These are phyloP conservation scores for Stichodactyla helianthus DNA, from an alignment of 64 coral and sea anemone species.

Conservation along the genomic window DNA sequence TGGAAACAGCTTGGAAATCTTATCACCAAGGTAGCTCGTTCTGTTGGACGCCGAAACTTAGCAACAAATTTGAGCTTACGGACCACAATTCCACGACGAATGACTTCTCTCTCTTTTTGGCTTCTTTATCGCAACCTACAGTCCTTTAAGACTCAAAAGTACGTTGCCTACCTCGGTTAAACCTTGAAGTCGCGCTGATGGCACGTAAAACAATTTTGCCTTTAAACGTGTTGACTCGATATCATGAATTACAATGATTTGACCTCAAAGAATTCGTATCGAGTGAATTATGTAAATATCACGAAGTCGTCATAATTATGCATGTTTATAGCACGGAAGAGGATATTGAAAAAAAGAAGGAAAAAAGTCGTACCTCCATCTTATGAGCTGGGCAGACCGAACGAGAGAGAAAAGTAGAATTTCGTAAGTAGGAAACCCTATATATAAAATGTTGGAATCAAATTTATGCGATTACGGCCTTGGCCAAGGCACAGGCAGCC, in stretches of 20 bases:
- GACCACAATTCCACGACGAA: not conserved
- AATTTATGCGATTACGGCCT: too few species aligned
- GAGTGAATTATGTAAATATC: not conserved
- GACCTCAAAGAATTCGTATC: not conserved
- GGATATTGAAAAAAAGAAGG: too few species aligned
- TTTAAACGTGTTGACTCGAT: not conserved
- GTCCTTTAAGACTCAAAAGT: not conserved
- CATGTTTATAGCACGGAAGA: too few species aligned
- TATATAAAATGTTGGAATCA: too few species aligned
- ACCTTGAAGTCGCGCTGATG: not conserved
- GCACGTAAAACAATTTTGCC: not conserved
- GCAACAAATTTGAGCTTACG: not conserved
- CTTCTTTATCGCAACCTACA: not conserved
- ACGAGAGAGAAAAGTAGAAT: too few species aligned
- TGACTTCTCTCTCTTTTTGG: not conserved
- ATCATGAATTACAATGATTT: not conserved
- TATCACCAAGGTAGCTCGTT: not conserved
- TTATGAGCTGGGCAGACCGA: too few species aligned
- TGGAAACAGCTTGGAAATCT: not conserved
- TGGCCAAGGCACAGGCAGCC: too few species aligned
- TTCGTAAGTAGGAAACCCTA: too few species aligned
- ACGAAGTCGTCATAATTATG: not conserved
- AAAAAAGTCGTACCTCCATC: too few species aligned
- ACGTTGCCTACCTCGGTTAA: not conserved
- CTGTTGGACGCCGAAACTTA: constrained; percentile 31